phyloP scores from a whole-genome alignment of 2,797 vertebrate species.

The Toxotes lorentzi region DNA sequence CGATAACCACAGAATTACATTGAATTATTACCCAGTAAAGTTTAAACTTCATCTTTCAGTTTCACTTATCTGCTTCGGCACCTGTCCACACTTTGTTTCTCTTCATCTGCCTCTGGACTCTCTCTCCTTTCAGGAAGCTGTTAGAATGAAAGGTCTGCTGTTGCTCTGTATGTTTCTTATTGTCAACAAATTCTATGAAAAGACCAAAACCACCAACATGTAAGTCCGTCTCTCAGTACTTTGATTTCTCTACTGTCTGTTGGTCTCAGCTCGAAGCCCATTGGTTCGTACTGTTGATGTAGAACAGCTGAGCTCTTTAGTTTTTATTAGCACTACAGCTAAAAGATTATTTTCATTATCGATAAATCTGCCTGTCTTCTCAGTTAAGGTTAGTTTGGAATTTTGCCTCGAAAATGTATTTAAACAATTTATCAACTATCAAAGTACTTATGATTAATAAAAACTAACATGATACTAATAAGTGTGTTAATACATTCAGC shows the following conservation, averaged over 20 bases:
- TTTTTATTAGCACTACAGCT: no score
- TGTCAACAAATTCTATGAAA: neutral
- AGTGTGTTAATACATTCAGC: neutral
- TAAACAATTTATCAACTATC: no score
- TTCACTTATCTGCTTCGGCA: neutral
- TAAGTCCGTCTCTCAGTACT: neutral
- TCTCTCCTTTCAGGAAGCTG: neutral
- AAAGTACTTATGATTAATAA: no score
- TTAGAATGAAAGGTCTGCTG: neutral
- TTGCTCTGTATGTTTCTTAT: neutral
- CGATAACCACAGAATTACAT: neutral
- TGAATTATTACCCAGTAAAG: neutral
- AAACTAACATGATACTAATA: no score
- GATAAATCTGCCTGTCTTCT: neutral
- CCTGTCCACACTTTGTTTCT: neutral
- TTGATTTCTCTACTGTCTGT: neutral
- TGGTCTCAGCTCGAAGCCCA: no score
- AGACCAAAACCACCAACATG: conserved; percentile 11
- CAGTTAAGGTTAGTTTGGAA: no score
- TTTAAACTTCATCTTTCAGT: neutral
- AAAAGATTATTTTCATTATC: neutral
- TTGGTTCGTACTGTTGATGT: no score
- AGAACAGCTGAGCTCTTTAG: neutral
- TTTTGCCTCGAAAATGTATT: neutral
- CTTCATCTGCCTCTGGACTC: neutral